Percentiles rank a stretch among this genome's conserved stretches.
Conservation (phyloP, 1,140 invertebrate genomes). For the Bilobella aurantiaca region DNA sequence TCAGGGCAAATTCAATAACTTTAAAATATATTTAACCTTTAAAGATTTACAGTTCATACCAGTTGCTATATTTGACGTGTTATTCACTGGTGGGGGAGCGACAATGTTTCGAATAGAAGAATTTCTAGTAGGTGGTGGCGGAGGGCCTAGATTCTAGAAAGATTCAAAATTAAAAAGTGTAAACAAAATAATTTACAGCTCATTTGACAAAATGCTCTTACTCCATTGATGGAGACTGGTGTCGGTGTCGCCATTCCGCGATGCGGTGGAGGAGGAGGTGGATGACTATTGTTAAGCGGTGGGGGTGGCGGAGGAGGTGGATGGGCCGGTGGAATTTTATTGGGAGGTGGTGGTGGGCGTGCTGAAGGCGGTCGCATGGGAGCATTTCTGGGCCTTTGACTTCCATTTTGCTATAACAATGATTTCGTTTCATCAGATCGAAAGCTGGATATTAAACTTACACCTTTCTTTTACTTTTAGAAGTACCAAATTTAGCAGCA, state of each 20-base stretch:
- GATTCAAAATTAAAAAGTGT: too few species aligned
- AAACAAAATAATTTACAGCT: not conserved
- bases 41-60: too few species aligned
- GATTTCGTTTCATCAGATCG: too few species aligned
- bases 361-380: constrained; percentile 26
- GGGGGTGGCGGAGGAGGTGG: constrained; percentile 30
- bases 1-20: too few species aligned
- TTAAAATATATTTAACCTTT: too few species aligned
- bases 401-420: constrained; percentile 27
- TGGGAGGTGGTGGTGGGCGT: constrained; percentile 28
- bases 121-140: constrained; percentile 38
- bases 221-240: constrained; percentile 25
- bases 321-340: constrained; percentile 28
- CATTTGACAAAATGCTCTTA: constrained; percentile 16
- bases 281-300: constrained; percentile 25
- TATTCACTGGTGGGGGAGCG: too few species aligned
- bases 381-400: constrained; percentile 2
- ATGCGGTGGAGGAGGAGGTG: constrained; percentile 25
- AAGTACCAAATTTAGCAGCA: too few species aligned
- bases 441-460: not conserved
- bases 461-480: too few species aligned
- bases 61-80: too few species aligned
- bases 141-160: constrained; percentile 24
- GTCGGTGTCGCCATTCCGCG: not conserved
- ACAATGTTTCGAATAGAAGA: constrained; percentile 37